phyloP scores from a whole-genome alignment of 2,113 vertebrate genomes.

The Setophaga kirtlandii region DNA sequence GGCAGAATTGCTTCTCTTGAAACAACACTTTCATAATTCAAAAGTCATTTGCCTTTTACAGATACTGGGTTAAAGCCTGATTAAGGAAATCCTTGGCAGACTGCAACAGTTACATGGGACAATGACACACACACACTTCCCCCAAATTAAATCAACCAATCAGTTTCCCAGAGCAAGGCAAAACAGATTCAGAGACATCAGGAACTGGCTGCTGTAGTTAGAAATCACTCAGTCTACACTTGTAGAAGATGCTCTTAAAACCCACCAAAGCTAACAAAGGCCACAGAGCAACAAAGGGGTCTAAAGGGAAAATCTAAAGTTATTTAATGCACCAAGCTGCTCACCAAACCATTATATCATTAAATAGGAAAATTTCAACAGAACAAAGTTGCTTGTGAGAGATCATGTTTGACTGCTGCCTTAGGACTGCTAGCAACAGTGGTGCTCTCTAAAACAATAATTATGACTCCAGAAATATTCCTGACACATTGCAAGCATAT shows the following conservation, averaged over 20 bases:
- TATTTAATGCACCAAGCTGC: not conserved
- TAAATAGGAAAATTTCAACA: not conserved
- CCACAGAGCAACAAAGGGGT: not conserved
- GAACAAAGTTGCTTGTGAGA: not conserved
- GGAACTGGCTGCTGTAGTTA: not conserved
- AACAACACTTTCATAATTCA: not conserved
- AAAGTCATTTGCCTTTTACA: not conserved
- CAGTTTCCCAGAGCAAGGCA: not conserved
- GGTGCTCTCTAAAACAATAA: not conserved
- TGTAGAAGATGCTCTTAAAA: not conserved
- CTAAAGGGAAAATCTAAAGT: not conserved
- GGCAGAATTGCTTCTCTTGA: not conserved
- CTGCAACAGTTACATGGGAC: not conserved
- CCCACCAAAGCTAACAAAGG: not conserved
- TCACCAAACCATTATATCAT: not conserved
- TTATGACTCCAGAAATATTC: not conserved
- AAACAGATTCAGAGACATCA: not conserved
- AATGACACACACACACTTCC: not conserved
- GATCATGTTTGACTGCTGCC: not conserved
- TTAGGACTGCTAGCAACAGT: not conserved
- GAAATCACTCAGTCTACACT: not conserved
- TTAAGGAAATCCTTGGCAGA: not conserved
- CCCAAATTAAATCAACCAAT: not conserved
- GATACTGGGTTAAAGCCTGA: not conserved
- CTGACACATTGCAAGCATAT: not conserved